Conservation (phyloP, 2,113 vertebrate species). For the Tricholaema leucomelas region DNA sequence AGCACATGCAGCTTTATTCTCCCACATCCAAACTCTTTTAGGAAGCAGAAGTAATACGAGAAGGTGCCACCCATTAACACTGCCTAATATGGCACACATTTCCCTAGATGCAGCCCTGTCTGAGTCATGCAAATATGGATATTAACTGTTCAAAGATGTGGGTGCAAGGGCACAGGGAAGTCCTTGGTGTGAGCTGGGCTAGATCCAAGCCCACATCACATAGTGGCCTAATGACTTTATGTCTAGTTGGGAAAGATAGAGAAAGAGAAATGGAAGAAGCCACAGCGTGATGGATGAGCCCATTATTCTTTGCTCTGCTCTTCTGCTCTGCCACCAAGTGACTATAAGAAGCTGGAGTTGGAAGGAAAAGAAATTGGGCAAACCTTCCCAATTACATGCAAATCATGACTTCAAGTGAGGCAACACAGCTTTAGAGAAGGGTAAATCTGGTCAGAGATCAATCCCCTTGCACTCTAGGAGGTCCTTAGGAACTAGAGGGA, state of each 20-base stretch:
- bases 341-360: not conserved
- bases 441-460: no score
- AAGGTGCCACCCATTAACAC: conserved; percentile 49
- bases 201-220: conserved; percentile 27
- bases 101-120: not conserved
- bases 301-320: not conserved
- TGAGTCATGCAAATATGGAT: not conserved
- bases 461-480: no score
- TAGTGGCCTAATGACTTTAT: not conserved
- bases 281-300: not conserved
- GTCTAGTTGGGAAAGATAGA: not conserved
- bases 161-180: not conserved
- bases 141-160: conserved; percentile 11
- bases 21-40: not conserved
- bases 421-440: not conserved
- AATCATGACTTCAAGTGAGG: not conserved
- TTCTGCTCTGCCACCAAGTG: not conserved
- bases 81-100: not conserved
- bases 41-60: conserved; percentile 32
- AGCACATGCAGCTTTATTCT: not conserved
- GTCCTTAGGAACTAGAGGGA: no score
- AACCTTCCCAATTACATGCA: not conserved
- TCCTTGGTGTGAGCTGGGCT: not conserved
- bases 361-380: not conserved
- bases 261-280: not conserved